Conservation (phyloP, 2,113 vertebrate genomes). For the Colaptes auratus region DNA sequence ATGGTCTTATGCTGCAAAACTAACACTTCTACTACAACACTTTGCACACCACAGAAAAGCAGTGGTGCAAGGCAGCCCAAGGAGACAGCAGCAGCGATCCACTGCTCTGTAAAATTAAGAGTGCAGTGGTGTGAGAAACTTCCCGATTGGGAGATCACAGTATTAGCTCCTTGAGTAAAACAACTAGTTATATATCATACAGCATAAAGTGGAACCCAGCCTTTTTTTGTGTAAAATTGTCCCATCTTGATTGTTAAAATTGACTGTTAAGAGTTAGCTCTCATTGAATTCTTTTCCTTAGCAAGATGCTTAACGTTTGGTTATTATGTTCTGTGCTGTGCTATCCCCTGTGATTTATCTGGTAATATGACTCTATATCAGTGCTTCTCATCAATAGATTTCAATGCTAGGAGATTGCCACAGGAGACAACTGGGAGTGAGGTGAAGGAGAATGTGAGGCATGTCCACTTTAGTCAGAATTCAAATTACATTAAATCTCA, state of each 20-base stretch:
- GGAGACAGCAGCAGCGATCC: not conserved
- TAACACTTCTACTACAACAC: not conserved
- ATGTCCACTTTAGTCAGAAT: not conserved
- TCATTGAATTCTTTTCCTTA: not conserved
- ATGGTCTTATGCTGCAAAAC: not conserved
- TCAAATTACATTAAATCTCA: not conserved
- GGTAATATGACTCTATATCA: not conserved
- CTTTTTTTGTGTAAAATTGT: not conserved
- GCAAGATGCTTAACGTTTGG: not conserved
- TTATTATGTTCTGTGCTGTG: not conserved
- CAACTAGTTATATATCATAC: not conserved
- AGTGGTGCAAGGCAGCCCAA: not conserved
- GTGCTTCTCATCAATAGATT: not conserved
- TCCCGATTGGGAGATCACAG: not conserved
- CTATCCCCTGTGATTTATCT: not conserved
- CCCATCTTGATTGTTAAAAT: not conserved
- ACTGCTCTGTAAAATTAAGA: slow-evolving; percentile 32
- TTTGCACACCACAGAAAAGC: not conserved
- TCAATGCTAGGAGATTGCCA: not conserved
- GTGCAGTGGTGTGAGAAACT: not conserved
- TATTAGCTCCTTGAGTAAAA: not conserved
- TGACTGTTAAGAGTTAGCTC: not conserved
- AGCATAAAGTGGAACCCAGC: not conserved
- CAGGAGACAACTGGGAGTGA: not conserved
- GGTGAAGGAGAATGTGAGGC: not conserved